Base-by-base conservation (phyloP, 92 coral and sea anemone species). In the Montipora capitata region DNA sequence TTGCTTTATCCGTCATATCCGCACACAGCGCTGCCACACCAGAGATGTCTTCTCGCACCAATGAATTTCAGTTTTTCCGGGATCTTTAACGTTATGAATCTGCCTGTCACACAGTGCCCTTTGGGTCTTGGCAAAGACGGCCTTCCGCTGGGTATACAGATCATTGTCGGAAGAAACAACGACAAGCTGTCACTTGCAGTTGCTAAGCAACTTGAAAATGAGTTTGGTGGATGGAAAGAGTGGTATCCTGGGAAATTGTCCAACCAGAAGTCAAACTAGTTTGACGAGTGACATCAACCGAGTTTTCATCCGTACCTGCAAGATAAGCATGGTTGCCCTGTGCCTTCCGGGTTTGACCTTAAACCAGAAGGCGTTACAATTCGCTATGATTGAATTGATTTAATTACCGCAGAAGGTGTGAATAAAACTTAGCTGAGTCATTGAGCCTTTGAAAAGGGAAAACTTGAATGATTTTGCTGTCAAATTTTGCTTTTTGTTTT, bases 61-160 rank as follows among this genome's bases (percentile, higher is more conserved):
- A 72, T 95, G 10, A 94, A 95, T 79, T 93, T 95, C 57, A 95
- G 94, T 78, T 95, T 93, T 81, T 85, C 98, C 4, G 82, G 96
- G 15, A 91, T 95, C 18, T 95, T 95, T 68, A 95, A 95, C 85
- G 94, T 95, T 1, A 85, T 95, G 1, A 93, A 85, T 64, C 77
- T 95, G 85, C 94, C 98, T 10, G 98, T 95, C 80, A 95, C 98
- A 89, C 98, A 95, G 85, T 95, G 98, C 87, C 98, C 98, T 48
- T 76, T 95, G 83, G 98, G 98, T 43, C 91, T 93, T 5, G 96
- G 93, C 20, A 69, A n/a, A 40, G 76, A 88, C 10, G 98, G 98
- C 7, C 89, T 95, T 79, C 98, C 98, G 90, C 93, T 95, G 93
- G 98, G 98, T 56, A 88, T 95, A 76, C 98, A 95, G 93, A 90